phyloP scores from a whole-genome alignment of 1,140 invertebrate genomes.

The Drosophila asahinai region DNA sequence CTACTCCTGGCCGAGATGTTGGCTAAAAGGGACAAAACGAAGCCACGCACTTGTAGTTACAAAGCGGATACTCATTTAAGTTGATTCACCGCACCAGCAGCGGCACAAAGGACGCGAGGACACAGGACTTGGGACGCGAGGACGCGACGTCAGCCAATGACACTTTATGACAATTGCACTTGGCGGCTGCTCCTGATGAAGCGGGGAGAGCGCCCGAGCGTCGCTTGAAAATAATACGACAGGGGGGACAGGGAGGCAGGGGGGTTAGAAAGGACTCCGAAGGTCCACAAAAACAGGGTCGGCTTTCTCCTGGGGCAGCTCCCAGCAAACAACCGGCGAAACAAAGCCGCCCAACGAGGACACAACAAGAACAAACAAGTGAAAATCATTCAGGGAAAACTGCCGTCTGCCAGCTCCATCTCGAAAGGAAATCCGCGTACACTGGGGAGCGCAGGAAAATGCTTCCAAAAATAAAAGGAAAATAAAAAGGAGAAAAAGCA shows the following conservation, averaged over 20 bases:
- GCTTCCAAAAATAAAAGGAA: slow-evolving; percentile 14
- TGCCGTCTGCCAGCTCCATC: slow-evolving; percentile 64
- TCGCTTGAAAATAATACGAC: not conserved
- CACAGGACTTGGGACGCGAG: slow-evolving; percentile 9
- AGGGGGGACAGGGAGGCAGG: not conserved
- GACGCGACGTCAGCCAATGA: slow-evolving; percentile 74
- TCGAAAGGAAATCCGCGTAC: slow-evolving; percentile 73
- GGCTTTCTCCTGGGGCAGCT: slow-evolving; percentile 17
- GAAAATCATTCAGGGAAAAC: slow-evolving; percentile 80
- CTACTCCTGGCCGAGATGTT: slow-evolving; percentile 4
- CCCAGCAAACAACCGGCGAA: slow-evolving; percentile 13
- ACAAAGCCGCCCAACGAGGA: slow-evolving; percentile 56
- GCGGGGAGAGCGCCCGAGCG: not conserved
- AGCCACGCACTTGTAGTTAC: slow-evolving; percentile 66
- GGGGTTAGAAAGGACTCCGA: not conserved
- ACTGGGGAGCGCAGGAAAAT: slow-evolving; percentile 28
- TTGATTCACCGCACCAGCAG: slow-evolving; percentile 78
- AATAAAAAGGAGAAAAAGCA: not conserved
- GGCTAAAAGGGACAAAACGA: slow-evolving; percentile 43
- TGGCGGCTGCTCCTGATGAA: slow-evolving; percentile 61
- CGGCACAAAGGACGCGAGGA: slow-evolving; percentile 38
- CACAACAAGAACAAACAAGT: slow-evolving; percentile 67
- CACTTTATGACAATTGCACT: slow-evolving; percentile 84
- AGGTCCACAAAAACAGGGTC: slow-evolving; percentile 41
- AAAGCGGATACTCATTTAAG: slow-evolving; percentile 83